Base-by-base conservation (phyloP, 2,113 vertebrate species). In the Myotis brandtii region DNA sequence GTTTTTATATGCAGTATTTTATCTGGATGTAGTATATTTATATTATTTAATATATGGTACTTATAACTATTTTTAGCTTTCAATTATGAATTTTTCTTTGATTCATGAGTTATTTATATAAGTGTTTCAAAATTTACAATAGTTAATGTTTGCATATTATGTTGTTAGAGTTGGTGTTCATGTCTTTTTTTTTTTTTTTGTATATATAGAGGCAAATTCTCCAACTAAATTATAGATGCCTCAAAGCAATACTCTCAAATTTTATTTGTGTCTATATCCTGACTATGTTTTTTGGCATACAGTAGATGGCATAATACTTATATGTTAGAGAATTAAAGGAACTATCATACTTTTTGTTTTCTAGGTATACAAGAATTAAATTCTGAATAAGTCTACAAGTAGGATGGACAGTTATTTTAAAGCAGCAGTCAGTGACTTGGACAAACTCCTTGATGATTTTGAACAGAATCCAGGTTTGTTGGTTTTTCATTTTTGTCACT, bases 351-450 rank as follows among this genome's bases (percentile, higher is more conserved):
- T 96, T 96, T 95, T 96, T 96, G n/a, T 93, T 96, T 94, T 97
- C 8, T 86, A 99, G 98, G 95, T 82, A 96, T 94, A 89, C 75
- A 95, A 96, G 91, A 91, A 85, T 93, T 97, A 72, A 97, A 95
- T 82, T 88, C 48, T 96, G 67, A 50, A 30, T 89, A 56, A 56
- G 95, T 66, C 94, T 93, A 72, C 66, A 96, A 92, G 83, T 98
- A 99, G 98, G 97, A 99, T 99, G 99, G 99, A 99, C 96, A 99
- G 98, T 98, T 99, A 99, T 97, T 99, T 99, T 97, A 99, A 99
- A 98, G 99, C 99, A 96, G 99, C 99, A 79, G 99, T 99, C 86
- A 99, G 99, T 98, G 99, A 99, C 97, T 97, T 99, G 98, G 99
- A 99, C 98, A 99, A 99, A 96, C 98, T 99, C 52, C 99, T 99